A percentile compares a stretch with the other conserved stretches of the same genome.
phyloP scores from a whole-genome alignment of 2,888 invertebrate species.

The Hirtodrosophila alboralis region DNA sequence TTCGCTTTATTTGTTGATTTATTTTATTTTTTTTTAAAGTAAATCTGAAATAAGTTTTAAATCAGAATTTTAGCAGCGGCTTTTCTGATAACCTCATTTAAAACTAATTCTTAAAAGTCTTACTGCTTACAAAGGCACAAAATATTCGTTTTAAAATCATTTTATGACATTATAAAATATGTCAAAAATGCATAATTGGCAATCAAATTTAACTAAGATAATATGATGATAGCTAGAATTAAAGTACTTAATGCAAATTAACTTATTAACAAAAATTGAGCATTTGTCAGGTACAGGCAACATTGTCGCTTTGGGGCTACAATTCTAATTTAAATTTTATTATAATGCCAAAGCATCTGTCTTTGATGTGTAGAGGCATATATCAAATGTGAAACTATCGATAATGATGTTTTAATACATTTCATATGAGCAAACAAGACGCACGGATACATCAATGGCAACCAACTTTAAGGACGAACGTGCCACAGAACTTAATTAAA shows the following conservation, averaged over 20 bases:
- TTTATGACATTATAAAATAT: no score
- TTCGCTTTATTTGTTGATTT: no score
- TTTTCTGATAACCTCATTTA: no score
- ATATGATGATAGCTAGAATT: background rate
- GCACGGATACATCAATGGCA: conserved; percentile 33
- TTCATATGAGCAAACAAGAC: conserved; percentile 48
- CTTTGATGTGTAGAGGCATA: conserved; percentile 63
- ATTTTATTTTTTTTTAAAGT: no score
- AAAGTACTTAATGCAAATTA: conserved; percentile 12
- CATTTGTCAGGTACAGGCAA: background rate
- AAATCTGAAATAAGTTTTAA: no score
- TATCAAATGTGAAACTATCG: conserved; percentile 73
- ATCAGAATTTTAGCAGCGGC: conserved; percentile 52
- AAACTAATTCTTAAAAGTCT: no score
- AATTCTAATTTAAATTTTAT: conserved; percentile 53
- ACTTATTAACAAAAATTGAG: conserved; percentile 20
- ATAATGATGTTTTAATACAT: conserved; percentile 68
- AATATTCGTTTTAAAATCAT: no score
- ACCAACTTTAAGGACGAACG: conserved; percentile 10
- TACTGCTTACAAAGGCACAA: no score
- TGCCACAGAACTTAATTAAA: conserved; percentile 66
- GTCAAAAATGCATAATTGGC: no score
- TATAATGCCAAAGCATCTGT: conserved; percentile 35
- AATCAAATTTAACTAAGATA: no score
- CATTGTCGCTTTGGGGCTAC: conserved; percentile 17